These are phyloP conservation scores for Thysanoteuthis rhombus DNA, from an alignment of 2,888 invertebrate genomes.

Conservation along the genomic window DNA sequence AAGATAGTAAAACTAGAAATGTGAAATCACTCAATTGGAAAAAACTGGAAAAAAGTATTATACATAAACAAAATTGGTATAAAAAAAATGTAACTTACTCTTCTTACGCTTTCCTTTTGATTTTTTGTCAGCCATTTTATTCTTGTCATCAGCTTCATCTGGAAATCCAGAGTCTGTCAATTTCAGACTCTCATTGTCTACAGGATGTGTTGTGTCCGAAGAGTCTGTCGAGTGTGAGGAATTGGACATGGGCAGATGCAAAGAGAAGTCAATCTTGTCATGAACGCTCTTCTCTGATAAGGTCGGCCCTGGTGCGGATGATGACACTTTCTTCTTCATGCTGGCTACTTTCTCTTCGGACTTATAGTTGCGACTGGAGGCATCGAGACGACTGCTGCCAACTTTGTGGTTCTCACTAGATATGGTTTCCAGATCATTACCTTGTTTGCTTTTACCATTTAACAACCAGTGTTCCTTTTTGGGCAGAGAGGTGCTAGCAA, in stretches of 20 bases:
- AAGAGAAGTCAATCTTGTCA: background rate
- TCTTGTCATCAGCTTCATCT: background rate
- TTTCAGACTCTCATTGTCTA: background rate
- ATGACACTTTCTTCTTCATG: background rate
- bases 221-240: background rate
- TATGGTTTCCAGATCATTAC: background rate
- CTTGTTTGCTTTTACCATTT: background rate
- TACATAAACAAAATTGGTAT: background rate
- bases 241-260: background rate
- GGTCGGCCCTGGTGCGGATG: background rate
- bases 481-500: background rate
- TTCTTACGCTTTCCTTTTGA: conserved; percentile 18
- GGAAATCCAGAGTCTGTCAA: background rate
- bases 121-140: conserved; percentile 20
- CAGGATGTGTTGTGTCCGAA: background rate
- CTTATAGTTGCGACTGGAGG: background rate
- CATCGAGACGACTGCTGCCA: background rate
- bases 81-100: background rate
- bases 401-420: background rate
- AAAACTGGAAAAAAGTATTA: too few relatives aligned
- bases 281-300: background rate
- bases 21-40: too few relatives aligned
- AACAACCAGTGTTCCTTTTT: conserved; percentile 1
- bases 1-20: too few relatives aligned
- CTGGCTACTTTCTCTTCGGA: background rate